These are phyloP conservation scores for Chelon auratus DNA, from an alignment of 2,797 vertebrate genomes.

Conservation along the genomic window DNA sequence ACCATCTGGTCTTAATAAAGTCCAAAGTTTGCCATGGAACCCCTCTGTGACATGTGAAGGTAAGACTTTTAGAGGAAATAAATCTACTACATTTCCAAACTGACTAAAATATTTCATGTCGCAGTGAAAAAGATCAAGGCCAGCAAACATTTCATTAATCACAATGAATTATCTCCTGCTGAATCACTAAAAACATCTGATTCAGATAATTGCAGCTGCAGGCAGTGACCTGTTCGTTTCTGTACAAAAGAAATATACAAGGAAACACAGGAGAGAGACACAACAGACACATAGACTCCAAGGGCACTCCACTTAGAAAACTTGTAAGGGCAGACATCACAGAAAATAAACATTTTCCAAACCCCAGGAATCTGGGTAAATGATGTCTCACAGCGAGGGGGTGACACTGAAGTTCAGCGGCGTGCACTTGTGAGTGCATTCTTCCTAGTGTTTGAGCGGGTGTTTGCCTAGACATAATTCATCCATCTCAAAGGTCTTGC, in stretches of 20 bases:
- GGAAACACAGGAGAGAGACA: background rate
- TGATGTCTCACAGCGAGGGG: slow-evolving; percentile 51
- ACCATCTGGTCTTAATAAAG: no score
- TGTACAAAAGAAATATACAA: background rate
- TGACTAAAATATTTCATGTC: background rate
- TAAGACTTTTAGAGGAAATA: background rate
- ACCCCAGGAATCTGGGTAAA: slow-evolving; percentile 54
- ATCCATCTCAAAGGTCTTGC: background rate
- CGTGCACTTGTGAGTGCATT: slow-evolving; percentile 25
- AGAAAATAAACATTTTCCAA: slow-evolving; percentile 54
- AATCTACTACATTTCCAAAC: background rate
- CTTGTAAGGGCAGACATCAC: slow-evolving; percentile 20
- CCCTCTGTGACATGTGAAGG: no score
- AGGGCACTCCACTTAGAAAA: background rate
- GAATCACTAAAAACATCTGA: background rate
- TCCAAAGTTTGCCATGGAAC: no score
- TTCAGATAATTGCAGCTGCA: background rate
- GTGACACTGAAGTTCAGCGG: slow-evolving; percentile 4
- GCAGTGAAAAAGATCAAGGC: background rate
- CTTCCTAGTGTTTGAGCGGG: slow-evolving; percentile 3
- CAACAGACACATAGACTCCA: background rate
- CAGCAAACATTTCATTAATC: background rate
- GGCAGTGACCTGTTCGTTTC: background rate
- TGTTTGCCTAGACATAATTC: background rate
- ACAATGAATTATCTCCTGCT: background rate